These are phyloP conservation scores for Temnothorax longispinosus DNA, from an alignment of 1,140 invertebrate genomes.

Conservation along the genomic window DNA sequence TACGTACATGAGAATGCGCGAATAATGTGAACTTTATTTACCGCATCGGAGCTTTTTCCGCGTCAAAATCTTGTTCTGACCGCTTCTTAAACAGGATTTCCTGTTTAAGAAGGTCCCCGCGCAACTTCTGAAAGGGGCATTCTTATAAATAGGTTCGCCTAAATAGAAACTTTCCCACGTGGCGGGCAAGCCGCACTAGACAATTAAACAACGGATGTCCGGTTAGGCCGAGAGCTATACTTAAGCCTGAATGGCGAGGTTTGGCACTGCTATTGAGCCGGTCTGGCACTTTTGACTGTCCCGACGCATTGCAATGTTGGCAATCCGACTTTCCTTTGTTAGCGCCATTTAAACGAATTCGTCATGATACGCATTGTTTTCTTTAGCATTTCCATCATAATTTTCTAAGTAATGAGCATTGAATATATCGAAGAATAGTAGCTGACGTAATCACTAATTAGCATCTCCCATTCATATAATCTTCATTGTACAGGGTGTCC, in stretches of 20 bases:
- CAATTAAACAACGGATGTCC: constrained; percentile 82
- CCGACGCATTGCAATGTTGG: constrained; percentile 35
- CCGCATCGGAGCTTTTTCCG: constrained; percentile 35
- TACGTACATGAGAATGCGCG: neutral
- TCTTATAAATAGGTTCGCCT: constrained; percentile 72
- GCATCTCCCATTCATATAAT: constrained; percentile 1
- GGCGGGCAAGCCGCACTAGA: constrained; percentile 68
- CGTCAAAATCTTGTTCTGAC: constrained; percentile 63
- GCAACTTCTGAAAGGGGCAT: constrained; percentile 62
- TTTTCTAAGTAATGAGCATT: constrained; percentile 9
- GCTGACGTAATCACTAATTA: neutral
- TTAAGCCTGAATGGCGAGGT: constrained; percentile 73
- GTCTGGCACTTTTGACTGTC: constrained; percentile 41
- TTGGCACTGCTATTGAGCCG: constrained; percentile 70
- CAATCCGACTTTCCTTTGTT: constrained; percentile 11
- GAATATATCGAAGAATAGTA: neutral
- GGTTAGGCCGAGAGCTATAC: constrained; percentile 67
- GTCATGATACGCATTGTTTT: neutral
- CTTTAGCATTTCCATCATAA: neutral
- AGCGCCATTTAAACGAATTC: constrained; percentile 11
- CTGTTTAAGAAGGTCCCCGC: constrained; percentile 72
- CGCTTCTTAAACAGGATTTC: constrained; percentile 76
- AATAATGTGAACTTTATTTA: constrained; percentile 34
- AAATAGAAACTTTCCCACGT: constrained; percentile 79
- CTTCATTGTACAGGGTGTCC: neutral